phyloP scores from a whole-genome alignment of 1,140 invertebrate species.

The Meloidogyne chitwoodi region DNA sequence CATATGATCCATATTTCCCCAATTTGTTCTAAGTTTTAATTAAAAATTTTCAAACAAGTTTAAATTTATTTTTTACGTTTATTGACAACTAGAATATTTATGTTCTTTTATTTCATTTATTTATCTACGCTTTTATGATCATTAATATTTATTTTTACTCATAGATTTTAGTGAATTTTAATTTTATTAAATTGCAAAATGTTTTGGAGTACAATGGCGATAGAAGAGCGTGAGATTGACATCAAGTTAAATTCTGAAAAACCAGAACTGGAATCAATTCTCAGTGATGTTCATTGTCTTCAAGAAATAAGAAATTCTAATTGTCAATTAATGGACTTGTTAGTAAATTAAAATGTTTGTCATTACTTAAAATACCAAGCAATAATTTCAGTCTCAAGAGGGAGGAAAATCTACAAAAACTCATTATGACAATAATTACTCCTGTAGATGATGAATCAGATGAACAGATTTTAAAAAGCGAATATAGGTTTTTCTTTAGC shows the following conservation, averaged over 20 bases:
- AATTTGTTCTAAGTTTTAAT: conserved; percentile 4
- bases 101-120: too few species aligned
- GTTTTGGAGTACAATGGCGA: conserved; percentile 33
- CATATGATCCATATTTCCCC: neutral
- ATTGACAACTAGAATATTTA: neutral
- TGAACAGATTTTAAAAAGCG: neutral
- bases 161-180: neutral
- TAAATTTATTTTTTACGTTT: neutral
- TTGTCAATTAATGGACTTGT: conserved; percentile 23
- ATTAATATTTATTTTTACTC: too few species aligned
- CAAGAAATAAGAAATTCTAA: conserved; percentile 31
- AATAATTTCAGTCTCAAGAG: conserved; percentile 20
- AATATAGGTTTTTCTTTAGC: conserved; percentile 18
- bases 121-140: too few species aligned
- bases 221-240: conserved; percentile 21
- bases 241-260: conserved; percentile 11
- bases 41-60: too few species aligned
- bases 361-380: neutral
- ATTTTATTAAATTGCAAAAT: conserved; percentile 4
- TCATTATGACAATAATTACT: conserved; percentile 14
- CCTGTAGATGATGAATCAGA: conserved; percentile 3
- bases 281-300: conserved; percentile 28
- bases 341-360: conserved; percentile 1
- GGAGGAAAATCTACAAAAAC: conserved; percentile 17
- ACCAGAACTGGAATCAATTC: conserved; percentile 12